These are phyloP conservation scores for Arremon brunneinucha DNA, from an alignment of 2,797 vertebrate genomes.

Conservation along the genomic window DNA sequence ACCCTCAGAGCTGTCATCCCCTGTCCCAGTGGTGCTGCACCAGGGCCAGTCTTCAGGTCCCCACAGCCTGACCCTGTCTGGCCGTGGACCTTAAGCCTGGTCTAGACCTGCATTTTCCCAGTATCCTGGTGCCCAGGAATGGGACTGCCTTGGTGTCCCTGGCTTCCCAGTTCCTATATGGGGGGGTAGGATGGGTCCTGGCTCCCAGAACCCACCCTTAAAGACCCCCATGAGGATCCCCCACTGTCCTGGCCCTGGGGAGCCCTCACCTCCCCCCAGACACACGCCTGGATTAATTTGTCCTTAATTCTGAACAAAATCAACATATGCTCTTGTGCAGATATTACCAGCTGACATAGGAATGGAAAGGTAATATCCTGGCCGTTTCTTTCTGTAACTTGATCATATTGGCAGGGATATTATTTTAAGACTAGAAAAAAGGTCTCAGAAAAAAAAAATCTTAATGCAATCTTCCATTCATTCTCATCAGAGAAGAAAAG, in stretches of 20 bases:
- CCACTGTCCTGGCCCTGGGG: accelerated
- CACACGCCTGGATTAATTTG: neutral
- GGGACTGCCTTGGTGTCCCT: no score
- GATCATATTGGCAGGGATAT: slow-evolving; percentile 17
- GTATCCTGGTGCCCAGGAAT: neutral
- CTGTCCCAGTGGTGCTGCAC: accelerated
- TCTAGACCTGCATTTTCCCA: accelerated
- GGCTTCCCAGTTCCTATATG: neutral
- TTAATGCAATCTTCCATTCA: slow-evolving; percentile 26
- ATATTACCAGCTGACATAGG: neutral
- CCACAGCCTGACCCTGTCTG: neutral
- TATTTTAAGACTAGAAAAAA: slow-evolving; percentile 20
- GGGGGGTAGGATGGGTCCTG: neutral
- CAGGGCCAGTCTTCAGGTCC: accelerated
- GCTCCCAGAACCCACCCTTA: no score
- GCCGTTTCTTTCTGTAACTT: slow-evolving; percentile 37
- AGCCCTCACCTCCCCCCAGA: neutral
- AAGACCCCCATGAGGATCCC: accelerated
- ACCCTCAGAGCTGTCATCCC: neutral
- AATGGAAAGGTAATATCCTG: slow-evolving; percentile 18
- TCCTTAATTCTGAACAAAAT: neutral
- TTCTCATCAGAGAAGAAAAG: slow-evolving; percentile 41
- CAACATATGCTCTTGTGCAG: accelerated
- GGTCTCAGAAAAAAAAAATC: neutral
- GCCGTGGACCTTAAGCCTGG: accelerated